Evolutionary conservation across 2,888 invertebrate species (phyloP), one percentile per base, ranked within the genome.

Genomic region (Andrena marginata): DNA sequence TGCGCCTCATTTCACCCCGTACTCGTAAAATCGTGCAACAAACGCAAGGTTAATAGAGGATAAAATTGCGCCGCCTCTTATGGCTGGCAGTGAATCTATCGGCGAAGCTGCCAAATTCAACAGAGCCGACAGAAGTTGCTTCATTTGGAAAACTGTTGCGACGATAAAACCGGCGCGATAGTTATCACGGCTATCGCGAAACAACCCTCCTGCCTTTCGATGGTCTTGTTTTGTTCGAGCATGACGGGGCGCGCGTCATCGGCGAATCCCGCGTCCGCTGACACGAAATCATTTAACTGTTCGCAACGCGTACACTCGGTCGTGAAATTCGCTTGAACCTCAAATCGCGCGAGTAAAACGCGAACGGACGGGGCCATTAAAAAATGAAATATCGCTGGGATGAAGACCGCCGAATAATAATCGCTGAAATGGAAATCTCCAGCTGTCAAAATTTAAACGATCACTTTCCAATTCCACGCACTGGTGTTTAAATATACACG

Each of bases 251-350:
- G 8, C 68, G 42, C 56, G 42, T 31, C 56, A 16, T 10, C 26
- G 71, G 33, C 51, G 51, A 65, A 49, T 33, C n/a, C 8, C 48
- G 16, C 20, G 20, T 56, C 10, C 26, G 59, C 59, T 10, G 26
- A 29, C 29, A 10, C 35, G 35, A 31, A 16, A 63, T 71, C 71
- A 23, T 33, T 49, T 20, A n/a, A 5, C 8, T 6, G 33, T 23
- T 23, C 63, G 13, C 26, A 48, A 20, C 29, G 26, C 31, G 7
- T 29, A 49, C 8, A 31, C 16, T n/a, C 10, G 29, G 60, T 26
- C 26, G 59, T 10, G 72, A 31, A 68, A 68, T 68, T 71, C 51
- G 68, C 67, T 62, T 67, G 51, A 75, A 75, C 70, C 62, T 75
- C 71, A 70, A 74, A 74, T 77, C 31, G 13, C 59, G 20, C 49